These are phyloP conservation scores for Physella acuta DNA, from an alignment of 1,140 invertebrate genomes.

Conservation along the genomic window DNA sequence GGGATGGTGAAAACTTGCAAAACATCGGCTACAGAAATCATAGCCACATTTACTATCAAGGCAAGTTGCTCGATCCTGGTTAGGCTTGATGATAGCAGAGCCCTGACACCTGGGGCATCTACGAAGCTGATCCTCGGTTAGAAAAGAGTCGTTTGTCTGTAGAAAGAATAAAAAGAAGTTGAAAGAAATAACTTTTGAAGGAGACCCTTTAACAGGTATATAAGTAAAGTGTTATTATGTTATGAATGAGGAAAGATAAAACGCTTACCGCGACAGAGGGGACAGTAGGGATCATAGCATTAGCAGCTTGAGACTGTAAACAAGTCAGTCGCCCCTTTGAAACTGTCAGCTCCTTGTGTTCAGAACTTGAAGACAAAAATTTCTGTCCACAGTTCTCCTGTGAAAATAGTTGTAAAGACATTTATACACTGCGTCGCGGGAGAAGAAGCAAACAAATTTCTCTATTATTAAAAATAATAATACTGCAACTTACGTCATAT, in stretches of 20 bases:
- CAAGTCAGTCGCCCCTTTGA: background rate
- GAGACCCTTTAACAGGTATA: background rate
- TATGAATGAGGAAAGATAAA: background rate
- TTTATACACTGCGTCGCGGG: background rate
- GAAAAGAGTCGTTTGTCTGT: constrained; percentile 2
- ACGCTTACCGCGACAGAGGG: background rate
- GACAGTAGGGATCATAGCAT: background rate
- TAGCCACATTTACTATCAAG: background rate
- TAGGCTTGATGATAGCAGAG: background rate
- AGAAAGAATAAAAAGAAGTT: background rate
- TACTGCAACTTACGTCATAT: no score
- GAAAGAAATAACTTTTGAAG: background rate
- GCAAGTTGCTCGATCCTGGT: background rate
- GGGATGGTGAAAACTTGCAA: background rate
- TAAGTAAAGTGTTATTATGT: background rate
- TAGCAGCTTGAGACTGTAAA: constrained; percentile 7
- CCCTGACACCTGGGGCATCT: constrained; percentile 3
- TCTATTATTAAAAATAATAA: no score
- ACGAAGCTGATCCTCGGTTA: background rate
- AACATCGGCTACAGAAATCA: constrained; percentile 12
- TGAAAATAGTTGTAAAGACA: background rate
- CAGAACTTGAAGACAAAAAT: no score
- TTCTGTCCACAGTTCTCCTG: constrained; percentile 4
- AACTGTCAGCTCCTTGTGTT: background rate
- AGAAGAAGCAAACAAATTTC: background rate